Percentiles rank a stretch among this genome's conserved stretches.
phyloP scores from a whole-genome alignment of 2,888 invertebrate genomes.

The Epicampocera succincta region DNA sequence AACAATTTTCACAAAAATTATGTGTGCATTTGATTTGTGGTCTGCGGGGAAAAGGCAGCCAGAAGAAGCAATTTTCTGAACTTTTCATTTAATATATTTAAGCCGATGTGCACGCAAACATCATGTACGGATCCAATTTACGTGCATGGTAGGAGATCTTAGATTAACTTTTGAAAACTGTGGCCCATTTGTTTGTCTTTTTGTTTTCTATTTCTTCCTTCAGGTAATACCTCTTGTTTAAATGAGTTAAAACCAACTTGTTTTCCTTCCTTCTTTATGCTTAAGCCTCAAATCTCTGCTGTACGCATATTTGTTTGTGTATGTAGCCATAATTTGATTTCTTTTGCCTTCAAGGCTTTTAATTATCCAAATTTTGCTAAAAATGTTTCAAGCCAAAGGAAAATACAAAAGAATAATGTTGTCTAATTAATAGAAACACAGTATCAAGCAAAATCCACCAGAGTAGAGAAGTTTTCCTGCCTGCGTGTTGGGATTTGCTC shows the following conservation, averaged over 20 bases:
- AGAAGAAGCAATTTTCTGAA: slow-evolving; percentile 24
- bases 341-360: slow-evolving; percentile 8
- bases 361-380: neutral
- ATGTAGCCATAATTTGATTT: slow-evolving; percentile 1
- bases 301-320: neutral
- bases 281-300: no score
- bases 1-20: slow-evolving; percentile 43
- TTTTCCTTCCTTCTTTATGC: no score
- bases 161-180: neutral
- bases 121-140: neutral
- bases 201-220: no score
- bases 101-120: neutral
- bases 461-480: no score
- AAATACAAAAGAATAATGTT: neutral
- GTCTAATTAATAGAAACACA: slow-evolving; percentile 23
- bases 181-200: slow-evolving; percentile 2
- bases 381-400: neutral
- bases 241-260: no score
- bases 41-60: neutral
- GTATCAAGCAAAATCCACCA: slow-evolving; percentile 10
- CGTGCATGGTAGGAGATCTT: neutral
- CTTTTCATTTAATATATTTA: slow-evolving; percentile 48
- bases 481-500: no score
- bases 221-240: neutral
- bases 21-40: slow-evolving; percentile 65